Evolutionary conservation across 1,140 invertebrate genomes (phyloP).

Genomic region (Drosophila serrata): DNA sequence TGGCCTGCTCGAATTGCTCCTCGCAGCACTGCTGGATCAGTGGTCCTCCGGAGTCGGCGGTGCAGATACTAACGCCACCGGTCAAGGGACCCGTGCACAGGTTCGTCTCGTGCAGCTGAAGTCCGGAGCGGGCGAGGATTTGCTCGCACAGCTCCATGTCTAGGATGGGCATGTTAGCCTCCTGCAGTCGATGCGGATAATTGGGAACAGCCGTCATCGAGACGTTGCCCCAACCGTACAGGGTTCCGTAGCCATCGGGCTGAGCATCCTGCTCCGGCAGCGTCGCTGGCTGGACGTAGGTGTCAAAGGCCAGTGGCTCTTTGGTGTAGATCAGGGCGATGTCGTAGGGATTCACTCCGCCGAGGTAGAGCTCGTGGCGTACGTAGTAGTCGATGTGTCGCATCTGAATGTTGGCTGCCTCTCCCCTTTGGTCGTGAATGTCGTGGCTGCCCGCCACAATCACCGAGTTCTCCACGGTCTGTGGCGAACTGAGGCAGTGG

Average conservation of each 20-base stretch:
- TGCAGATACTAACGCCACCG: constrained; percentile 86
- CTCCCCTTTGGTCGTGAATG: constrained; percentile 60
- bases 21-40: constrained; percentile 70
- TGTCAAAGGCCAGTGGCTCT: constrained; percentile 67
- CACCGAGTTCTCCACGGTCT: constrained; percentile 69
- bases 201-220: constrained; percentile 83
- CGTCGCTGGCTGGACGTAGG: constrained; percentile 84
- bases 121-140: constrained; percentile 68
- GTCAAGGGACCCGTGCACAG: constrained; percentile 86
- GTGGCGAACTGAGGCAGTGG: constrained; percentile 73
- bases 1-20: constrained; percentile 49
- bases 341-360: constrained; percentile 86
- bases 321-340: constrained; percentile 86
- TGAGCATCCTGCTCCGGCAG: constrained; percentile 85
- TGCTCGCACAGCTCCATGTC: constrained; percentile 81
- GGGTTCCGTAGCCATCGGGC: constrained; percentile 85
- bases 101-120: constrained; percentile 85
- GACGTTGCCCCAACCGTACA: constrained; percentile 86
- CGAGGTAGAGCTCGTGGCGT: constrained; percentile 74
- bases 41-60: constrained; percentile 86
- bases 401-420: constrained; percentile 64
- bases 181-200: constrained; percentile 85
- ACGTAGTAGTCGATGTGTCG: constrained; percentile 77
- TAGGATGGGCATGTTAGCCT: constrained; percentile 85
- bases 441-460: constrained; percentile 82